These are phyloP conservation scores for Biston betularia DNA, from an alignment of 2,888 invertebrate species.

Conservation along the genomic window DNA sequence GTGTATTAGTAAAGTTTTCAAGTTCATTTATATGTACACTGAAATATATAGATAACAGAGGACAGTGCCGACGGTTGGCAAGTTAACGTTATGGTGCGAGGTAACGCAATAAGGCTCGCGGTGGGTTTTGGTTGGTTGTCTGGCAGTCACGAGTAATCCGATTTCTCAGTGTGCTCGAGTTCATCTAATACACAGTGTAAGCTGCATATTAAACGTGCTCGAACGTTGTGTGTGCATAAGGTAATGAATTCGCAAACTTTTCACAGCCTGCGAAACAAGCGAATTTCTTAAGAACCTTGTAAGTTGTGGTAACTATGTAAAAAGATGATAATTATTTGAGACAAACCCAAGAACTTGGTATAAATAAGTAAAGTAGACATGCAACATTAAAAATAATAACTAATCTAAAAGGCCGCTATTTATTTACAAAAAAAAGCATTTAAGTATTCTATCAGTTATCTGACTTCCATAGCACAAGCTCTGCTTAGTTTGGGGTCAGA, in stretches of 20 bases:
- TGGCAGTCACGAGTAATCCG: constrained; percentile 33
- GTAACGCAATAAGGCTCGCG: constrained; percentile 31
- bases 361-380: too few relatives aligned
- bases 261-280: constrained; percentile 3
- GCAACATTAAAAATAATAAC: too few relatives aligned
- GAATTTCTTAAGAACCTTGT: background rate
- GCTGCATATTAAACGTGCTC: constrained; percentile 22
- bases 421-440: too few relatives aligned
- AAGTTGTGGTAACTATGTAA: too few relatives aligned
- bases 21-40: background rate
- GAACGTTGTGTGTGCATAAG: constrained; percentile 19
- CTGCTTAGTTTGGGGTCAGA: background rate
- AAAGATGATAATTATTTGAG: too few relatives aligned
- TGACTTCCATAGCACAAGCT: background rate
- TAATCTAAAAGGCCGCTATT: too few relatives aligned
- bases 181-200: constrained; percentile 17
- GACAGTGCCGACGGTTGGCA: constrained; percentile 11
- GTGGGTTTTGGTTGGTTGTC: constrained; percentile 16
- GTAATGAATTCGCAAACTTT: constrained; percentile 18
- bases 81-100: constrained; percentile 7
- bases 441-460: too few relatives aligned
- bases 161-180: constrained; percentile 29
- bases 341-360: background rate
- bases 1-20: background rate
- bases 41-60: background rate